phyloP scores from a whole-genome alignment of 1,140 invertebrate species.

The Papilio machaon region DNA sequence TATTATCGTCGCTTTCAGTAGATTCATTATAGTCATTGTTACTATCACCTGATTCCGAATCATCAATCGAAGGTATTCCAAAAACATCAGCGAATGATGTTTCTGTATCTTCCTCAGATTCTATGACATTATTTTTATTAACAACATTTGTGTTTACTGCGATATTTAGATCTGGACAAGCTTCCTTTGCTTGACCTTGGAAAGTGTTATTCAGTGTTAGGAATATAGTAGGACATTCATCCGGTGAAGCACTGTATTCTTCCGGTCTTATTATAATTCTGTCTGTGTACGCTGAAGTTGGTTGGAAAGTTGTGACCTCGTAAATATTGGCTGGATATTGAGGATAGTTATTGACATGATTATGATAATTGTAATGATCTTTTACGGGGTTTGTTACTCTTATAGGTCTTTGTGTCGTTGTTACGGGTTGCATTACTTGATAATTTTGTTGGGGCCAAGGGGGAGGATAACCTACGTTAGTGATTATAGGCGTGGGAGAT shows the following conservation, averaged over 20 bases:
- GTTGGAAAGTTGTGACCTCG: conserved; percentile 71
- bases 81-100: conserved; percentile 65
- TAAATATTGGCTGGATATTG: conserved; percentile 55
- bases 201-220: conserved; percentile 76
- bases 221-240: conserved; percentile 76
- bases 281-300: conserved; percentile 67
- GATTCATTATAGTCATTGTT: conserved; percentile 61
- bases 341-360: conserved; percentile 54
- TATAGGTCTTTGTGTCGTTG: conserved; percentile 60
- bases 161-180: conserved; percentile 78
- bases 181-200: conserved; percentile 76
- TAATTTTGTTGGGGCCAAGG: conserved; percentile 61
- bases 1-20: conserved; percentile 60
- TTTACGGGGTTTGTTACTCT: conserved; percentile 57
- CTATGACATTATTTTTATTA: conserved; percentile 74
- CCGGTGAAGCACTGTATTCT: conserved; percentile 68
- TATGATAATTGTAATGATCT: conserved; percentile 62
- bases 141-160: conserved; percentile 77
- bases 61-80: conserved; percentile 59
- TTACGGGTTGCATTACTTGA: conserved; percentile 47
- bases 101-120: conserved; percentile 71
- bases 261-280: conserved; percentile 75
- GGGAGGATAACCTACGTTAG: conserved; percentile 71
- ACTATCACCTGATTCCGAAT: conserved; percentile 61
- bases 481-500: conserved; percentile 72